A percentile compares a stretch with the other conserved stretches of the same genome.
These are phyloP conservation scores for Apis cerana DNA, from an alignment of 1,140 invertebrate genomes.

Conservation along the genomic window DNA sequence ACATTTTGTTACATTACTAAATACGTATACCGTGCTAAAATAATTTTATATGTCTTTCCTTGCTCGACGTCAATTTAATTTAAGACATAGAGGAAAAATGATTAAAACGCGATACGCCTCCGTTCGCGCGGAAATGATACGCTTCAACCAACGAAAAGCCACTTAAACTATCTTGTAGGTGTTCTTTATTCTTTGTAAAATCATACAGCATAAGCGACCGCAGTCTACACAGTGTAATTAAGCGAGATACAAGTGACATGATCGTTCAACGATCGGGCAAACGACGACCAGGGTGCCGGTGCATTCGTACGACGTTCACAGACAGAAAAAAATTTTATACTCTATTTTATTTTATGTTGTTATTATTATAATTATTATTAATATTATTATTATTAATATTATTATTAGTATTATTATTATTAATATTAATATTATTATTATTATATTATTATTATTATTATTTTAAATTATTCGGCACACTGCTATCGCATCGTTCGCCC, in stretches of 20 bases:
- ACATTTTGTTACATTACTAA: constrained; percentile 9
- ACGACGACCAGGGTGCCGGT: constrained; percentile 32
- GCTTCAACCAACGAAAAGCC: constrained; percentile 39
- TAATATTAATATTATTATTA: background rate
- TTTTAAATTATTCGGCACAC: background rate
- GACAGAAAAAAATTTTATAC: background rate
- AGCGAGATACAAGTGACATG: constrained; percentile 66
- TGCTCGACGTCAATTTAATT: background rate
- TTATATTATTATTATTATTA: background rate
- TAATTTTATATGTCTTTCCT: background rate
- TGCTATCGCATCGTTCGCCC: constrained; percentile 7
- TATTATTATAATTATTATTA: background rate
- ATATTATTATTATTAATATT: background rate
- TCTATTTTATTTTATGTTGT: background rate
- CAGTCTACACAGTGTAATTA: constrained; percentile 67
- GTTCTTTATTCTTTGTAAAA: constrained; percentile 73
- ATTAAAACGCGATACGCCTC: background rate
- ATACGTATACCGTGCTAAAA: constrained; percentile 1
- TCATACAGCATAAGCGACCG: constrained; percentile 71
- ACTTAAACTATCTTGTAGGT: constrained; percentile 56
- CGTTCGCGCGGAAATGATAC: background rate
- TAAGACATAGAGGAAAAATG: background rate
- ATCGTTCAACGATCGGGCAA: constrained; percentile 54
- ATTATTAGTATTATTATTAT: background rate
- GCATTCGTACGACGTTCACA: background rate